Percentiles rank a stretch among this genome's conserved stretches.
Evolutionary conservation across 2,888 invertebrate species (phyloP).

Genomic region (Dilophus febrilis): DNA sequence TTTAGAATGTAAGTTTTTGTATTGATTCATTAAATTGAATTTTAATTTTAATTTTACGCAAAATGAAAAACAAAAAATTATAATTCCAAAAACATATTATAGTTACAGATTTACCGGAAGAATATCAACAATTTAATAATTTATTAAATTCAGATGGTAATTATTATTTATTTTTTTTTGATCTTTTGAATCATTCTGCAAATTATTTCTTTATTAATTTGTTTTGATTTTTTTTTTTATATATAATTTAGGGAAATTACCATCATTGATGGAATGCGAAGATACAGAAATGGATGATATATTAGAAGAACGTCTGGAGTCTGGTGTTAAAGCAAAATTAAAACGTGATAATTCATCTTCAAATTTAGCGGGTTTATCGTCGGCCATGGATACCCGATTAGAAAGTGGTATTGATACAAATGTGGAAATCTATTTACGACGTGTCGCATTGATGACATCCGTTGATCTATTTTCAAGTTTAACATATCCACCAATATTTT

Average conservation of each 20-base stretch:
- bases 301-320: conserved; percentile 47
- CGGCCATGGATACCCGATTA: conserved; percentile 59
- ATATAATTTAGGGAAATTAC: conserved; percentile 27
- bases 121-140: too few species aligned
- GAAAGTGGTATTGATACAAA: conserved; percentile 63
- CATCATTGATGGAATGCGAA: conserved; percentile 61
- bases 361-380: conserved; percentile 31
- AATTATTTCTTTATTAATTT: too few species aligned
- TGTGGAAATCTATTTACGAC: conserved; percentile 56
- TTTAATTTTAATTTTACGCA: too few species aligned
- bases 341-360: conserved; percentile 27
- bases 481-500: conserved; percentile 25
- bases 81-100: too few species aligned
- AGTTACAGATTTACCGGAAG: too few species aligned
- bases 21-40: too few species aligned
- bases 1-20: too few species aligned
- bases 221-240: too few species aligned
- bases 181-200: too few species aligned
- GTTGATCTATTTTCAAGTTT: conserved; percentile 25
- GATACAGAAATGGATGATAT: conserved; percentile 70
- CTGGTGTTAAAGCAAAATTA: conserved; percentile 39
- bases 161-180: too few species aligned
- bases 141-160: too few species aligned
- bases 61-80: too few species aligned
- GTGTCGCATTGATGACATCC: conserved; percentile 46